phyloP scores from a whole-genome alignment of 1,140 invertebrate genomes.

The Drosophila albomicans region DNA sequence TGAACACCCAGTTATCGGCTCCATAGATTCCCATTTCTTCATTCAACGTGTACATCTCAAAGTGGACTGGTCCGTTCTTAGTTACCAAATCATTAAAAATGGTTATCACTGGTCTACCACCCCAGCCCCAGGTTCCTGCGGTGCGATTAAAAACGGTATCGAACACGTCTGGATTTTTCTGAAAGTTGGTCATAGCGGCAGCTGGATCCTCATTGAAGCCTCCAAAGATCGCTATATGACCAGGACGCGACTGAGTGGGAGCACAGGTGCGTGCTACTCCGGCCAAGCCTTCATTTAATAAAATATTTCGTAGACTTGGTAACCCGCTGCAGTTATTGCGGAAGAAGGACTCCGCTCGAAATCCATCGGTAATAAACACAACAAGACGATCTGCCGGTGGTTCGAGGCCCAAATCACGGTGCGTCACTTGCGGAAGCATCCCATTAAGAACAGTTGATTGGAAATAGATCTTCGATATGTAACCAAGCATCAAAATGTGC shows the following conservation, averaged over 20 bases:
- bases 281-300: constrained; percentile 88
- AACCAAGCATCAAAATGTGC: constrained; percentile 86
- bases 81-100: constrained; percentile 87
- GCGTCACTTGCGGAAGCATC: constrained; percentile 85
- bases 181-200: constrained; percentile 96
- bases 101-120: constrained; percentile 95
- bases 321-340: constrained; percentile 68
- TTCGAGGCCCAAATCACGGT: constrained; percentile 66
- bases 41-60: constrained; percentile 83
- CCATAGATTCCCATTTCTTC: constrained; percentile 90
- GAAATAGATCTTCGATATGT: constrained; percentile 88
- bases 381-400: constrained; percentile 91
- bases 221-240: constrained; percentile 97
- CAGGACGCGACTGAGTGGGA: constrained; percentile 97
- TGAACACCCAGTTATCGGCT: constrained; percentile 96
- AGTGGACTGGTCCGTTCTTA: constrained; percentile 71
- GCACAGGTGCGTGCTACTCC: constrained; percentile 96
- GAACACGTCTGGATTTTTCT: constrained; percentile 96
- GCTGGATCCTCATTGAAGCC: constrained; percentile 98
- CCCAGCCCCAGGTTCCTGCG: constrained; percentile 89
- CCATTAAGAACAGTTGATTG: constrained; percentile 87
- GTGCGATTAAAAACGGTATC: constrained; percentile 98
- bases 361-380: constrained; percentile 95
- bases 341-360: constrained; percentile 92
- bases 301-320: constrained; percentile 54